Evolutionary conservation across 2,113 vertebrate genomes (phyloP).

Genomic region (Calonectris borealis): DNA sequence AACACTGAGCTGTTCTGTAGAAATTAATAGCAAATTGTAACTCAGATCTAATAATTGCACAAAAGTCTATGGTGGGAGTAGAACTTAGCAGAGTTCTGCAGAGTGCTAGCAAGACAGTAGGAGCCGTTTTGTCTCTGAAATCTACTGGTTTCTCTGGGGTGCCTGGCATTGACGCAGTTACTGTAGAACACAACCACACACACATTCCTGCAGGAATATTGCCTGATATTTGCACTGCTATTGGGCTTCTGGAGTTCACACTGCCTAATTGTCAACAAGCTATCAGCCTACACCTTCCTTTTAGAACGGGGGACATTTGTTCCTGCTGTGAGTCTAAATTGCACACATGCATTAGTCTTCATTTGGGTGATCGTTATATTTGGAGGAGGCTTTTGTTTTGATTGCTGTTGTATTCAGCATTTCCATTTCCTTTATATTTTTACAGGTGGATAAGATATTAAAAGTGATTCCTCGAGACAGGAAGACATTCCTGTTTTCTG

Average conservation of each 20-base stretch:
- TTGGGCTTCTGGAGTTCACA: not conserved
- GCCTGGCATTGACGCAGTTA: not conserved
- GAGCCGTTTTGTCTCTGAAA: not conserved
- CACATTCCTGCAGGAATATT: not conserved
- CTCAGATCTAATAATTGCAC: not conserved
- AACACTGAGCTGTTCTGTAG: not conserved
- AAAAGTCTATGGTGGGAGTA: not conserved
- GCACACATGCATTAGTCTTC: not conserved
- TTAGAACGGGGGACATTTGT: not conserved
- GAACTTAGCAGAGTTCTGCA: not conserved
- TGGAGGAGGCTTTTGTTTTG: not conserved
- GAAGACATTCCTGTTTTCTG: constrained; percentile 94
- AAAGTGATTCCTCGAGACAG: constrained; percentile 96
- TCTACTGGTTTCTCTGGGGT: not conserved
- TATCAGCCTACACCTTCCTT: not conserved
- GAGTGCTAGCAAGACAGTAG: not conserved
- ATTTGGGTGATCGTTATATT: not conserved
- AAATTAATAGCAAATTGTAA: not conserved
- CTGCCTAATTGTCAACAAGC: not conserved
- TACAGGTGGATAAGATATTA: constrained; percentile 95
- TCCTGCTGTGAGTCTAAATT: not conserved
- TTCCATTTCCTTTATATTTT: not conserved
- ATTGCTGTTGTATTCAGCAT: not conserved
- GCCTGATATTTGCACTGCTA: not conserved
- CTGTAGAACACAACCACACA: fast-evolving